phyloP scores from a whole-genome alignment of 2,888 invertebrate species.

The Drosophila phalerata region DNA sequence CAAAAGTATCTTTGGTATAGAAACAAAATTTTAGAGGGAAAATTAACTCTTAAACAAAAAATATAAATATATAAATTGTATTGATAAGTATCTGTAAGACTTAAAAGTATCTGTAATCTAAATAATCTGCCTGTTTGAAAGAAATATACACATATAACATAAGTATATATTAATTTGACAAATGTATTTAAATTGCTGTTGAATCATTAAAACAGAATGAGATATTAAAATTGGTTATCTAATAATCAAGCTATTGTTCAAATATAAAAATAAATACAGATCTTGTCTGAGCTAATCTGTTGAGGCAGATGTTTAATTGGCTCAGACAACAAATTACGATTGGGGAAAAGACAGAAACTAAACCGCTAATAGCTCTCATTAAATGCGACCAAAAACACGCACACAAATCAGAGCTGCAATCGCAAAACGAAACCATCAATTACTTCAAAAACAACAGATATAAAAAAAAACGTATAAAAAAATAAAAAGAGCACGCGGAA shows the following conservation, averaged over 20 bases:
- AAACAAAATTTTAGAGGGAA: too few relatives aligned
- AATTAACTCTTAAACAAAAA: too few relatives aligned
- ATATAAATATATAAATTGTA: too few relatives aligned
- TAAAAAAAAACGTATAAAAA: slow-evolving; percentile 24
- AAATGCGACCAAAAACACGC: slow-evolving; percentile 57
- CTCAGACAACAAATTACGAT: slow-evolving; percentile 30
- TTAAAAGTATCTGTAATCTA: too few relatives aligned
- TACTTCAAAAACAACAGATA: slow-evolving; percentile 44
- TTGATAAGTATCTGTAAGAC: too few relatives aligned
- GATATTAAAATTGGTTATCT: not conserved
- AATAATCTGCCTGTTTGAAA: too few relatives aligned
- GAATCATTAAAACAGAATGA: too few relatives aligned
- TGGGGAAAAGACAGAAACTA: slow-evolving; percentile 26
- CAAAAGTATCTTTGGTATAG: too few relatives aligned
- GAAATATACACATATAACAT: too few relatives aligned
- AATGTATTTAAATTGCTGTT: too few relatives aligned
- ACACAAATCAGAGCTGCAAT: slow-evolving; percentile 55
- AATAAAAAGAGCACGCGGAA: slow-evolving; percentile 64
- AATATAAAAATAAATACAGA: slow-evolving; percentile 5
- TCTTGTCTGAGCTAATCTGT: slow-evolving; percentile 22
- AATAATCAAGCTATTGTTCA: slow-evolving; percentile 13
- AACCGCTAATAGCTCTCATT: slow-evolving; percentile 71
- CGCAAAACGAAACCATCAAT: slow-evolving; percentile 69
- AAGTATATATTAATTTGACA: too few relatives aligned
- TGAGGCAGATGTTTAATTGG: slow-evolving; percentile 41